These are phyloP conservation scores for Galaxea fascicularis DNA, from an alignment of 92 coral and sea anemone species.

Conservation along the genomic window DNA sequence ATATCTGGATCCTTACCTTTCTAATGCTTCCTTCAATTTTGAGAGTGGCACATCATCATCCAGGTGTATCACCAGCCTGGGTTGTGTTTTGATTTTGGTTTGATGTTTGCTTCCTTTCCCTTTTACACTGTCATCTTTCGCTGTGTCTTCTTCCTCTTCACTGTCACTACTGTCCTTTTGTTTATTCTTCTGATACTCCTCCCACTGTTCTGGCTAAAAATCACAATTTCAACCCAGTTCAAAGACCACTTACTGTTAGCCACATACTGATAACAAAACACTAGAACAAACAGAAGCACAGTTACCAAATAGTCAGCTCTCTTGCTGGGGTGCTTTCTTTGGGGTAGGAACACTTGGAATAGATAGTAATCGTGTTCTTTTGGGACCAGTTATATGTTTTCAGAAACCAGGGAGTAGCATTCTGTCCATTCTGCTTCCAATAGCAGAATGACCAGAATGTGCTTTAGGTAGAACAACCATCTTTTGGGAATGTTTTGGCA, in stretches of 20 bases:
- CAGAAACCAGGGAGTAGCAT: too few relatives aligned
- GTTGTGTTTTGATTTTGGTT: constrained; percentile 24
- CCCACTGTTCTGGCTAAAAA: constrained; percentile 95
- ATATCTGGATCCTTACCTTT: constrained; percentile 12
- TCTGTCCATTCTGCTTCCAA: too few relatives aligned
- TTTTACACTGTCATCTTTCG: constrained; percentile 16
- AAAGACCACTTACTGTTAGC: not conserved
- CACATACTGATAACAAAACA: too few relatives aligned
- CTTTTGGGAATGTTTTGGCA: too few relatives aligned
- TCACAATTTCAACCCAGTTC: not conserved
- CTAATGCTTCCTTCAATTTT: constrained; percentile 35
- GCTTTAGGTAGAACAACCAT: too few relatives aligned
- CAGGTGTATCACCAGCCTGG: constrained; percentile 20
- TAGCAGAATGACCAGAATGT: too few relatives aligned
- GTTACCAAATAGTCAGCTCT: too few relatives aligned
- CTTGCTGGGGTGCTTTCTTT: too few relatives aligned
- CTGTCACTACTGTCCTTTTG: constrained; percentile 68
- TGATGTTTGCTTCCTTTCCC: constrained; percentile 23
- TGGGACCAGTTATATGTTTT: too few relatives aligned
- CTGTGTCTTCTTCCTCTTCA: constrained; percentile 55
- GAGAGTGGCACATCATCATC: constrained; percentile 58
- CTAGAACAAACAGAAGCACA: too few relatives aligned
- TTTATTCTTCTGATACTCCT: constrained; percentile 80
- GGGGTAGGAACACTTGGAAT: too few relatives aligned
- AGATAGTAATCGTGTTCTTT: too few relatives aligned